Conservation (phyloP, 2,113 vertebrate genomes). For the Phyllostomus hastatus region DNA sequence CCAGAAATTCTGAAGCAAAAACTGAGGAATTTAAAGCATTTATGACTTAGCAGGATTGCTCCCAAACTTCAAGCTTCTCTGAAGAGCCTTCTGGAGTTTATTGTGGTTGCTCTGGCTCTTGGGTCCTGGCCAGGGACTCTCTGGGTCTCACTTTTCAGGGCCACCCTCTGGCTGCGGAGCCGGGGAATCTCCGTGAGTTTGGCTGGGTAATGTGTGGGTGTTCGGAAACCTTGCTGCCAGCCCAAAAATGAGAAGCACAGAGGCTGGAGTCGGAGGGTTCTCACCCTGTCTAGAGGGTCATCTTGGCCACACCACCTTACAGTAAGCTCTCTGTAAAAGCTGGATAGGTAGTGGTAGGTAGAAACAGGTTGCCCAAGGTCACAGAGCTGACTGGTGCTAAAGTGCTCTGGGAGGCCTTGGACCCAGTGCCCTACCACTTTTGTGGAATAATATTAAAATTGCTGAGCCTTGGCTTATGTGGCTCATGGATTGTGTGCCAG, state of each 20-base stretch:
- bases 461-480: too few relatives aligned
- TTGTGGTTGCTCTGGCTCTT: background rate
- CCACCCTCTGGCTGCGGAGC: background rate
- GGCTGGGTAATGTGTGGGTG: background rate
- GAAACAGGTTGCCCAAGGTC: background rate
- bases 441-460: background rate
- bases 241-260: background rate
- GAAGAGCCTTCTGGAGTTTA: constrained; percentile 58
- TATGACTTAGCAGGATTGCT: constrained; percentile 69
- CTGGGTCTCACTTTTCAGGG: background rate
- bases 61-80: constrained; percentile 54
- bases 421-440: background rate
- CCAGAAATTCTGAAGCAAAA: constrained; percentile 62
- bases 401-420: background rate
- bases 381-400: background rate
- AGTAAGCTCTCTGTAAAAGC: too few relatives aligned
- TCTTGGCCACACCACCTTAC: background rate
- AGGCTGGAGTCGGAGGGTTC: background rate
- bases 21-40: constrained; percentile 64
- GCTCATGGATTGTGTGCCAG: too few relatives aligned
- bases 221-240: background rate
- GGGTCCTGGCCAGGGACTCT: background rate
- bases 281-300: background rate
- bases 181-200: background rate
- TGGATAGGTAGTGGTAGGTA: too few relatives aligned